Evolutionary conservation across 2,113 vertebrate genomes (phyloP), one percentile per base, ranked within the genome.

Genomic region (Trematomus loennbergii): DNA sequence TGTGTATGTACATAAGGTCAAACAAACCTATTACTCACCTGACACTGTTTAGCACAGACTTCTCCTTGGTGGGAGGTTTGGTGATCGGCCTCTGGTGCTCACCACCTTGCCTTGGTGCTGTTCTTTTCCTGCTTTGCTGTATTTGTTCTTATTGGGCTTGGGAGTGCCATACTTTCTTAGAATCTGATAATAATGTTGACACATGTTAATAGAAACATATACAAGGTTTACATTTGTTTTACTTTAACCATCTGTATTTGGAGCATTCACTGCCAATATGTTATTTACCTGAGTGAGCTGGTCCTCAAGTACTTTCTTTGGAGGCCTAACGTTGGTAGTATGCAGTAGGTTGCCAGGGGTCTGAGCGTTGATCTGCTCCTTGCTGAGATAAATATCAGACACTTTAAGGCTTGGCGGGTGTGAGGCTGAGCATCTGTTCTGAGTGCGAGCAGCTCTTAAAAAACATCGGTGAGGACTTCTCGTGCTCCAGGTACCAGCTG

Each of bases 331-430:
- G 0, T 97, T 97, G 68, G 97, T 98, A 92, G 97, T 90, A 15
- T 99, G 97, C 6, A 99, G 95, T 0, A 99, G 95, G 75, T 99
- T 99, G 12, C 97, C 98, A 0, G 98, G 97, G 0, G 97, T 97
- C 94, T 98, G 97, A 33, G 97, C 95, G 86, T 97, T 98, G 87
- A 99, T 99, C 92, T 99, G 98, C 87, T 99, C 98, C 88, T 99
- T 99, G 90, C 97, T 99, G 12, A 99, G 97, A 81, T 96, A 99
- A 90, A 99, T 97, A 86, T 99, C 98, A 0, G 97, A 96, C 36
- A 98, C 97, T 87, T 98, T 98, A 48, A 97, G 90, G 97, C 72
- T 98, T 99, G 0, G 95, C 89, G 0, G 98, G 98, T 0, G 97
- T 96, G 64, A 99, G 95, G 92, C 97, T 99, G 87, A 98, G 94